Evolutionary conservation across 2,888 invertebrate genomes (phyloP), one percentile per base, ranked within the genome.

Genomic region (Rhodophaea formosa): DNA sequence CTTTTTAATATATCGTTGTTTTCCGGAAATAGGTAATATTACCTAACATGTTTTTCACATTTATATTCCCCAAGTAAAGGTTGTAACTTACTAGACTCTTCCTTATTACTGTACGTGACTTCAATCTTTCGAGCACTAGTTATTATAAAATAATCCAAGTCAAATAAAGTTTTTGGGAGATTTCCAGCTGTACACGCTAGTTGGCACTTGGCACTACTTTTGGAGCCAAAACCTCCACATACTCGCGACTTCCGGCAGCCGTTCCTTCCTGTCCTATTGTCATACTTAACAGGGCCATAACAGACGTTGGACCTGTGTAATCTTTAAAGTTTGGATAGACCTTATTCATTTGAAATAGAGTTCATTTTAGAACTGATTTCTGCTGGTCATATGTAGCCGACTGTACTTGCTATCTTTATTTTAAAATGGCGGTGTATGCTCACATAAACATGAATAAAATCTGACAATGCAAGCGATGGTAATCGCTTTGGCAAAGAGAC

Each of bases 131-230:
- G 5, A 23, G 23, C 23, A 23, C 2, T 23, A 23, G 23, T 23
- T 23, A 23, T 23, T 23, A 23, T 3, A 23, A 23, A 23, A 23
- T 23, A 23, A 23, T 23, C 23, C 23, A 23, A 39, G 12, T 42
- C 56, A 59, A 46, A 59, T 58, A 47, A 55, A 39, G 32, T 45
- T 59, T 62, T 60, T 65, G 65, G 65, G 61, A 59, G 59, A 55
- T 57, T 53, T 58, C 65, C 62, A 65, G 62, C 47, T 15, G 53
- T 51, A 17, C 51, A 35, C 35, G 35, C 35, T 35, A 51, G 62
- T 84, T 85, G 85, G 84, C 84, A 75, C 72, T 70, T 73, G 61
- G 62, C 60, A 68, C 63, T 60, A 64, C 59, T 66, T 67, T 73
- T 72, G 66, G 62, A 71, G 81, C 83, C 80, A 84, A 81, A 77